Evolutionary conservation across 2,113 vertebrate genomes (phyloP).

Genomic region (Apus apus): DNA sequence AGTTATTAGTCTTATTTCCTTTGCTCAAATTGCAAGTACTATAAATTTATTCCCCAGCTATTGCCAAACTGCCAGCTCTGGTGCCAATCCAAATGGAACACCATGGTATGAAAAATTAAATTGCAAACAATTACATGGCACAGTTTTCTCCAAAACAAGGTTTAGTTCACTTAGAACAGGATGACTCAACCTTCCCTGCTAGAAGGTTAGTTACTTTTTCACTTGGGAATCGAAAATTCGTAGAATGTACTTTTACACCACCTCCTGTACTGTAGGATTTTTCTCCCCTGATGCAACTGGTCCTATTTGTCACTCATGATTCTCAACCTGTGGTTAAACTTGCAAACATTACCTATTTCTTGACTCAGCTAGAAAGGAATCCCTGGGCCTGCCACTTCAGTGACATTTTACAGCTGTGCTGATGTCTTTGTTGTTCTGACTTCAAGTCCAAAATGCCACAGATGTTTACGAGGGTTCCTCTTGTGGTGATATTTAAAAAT

Average conservation of each 20-base stretch:
- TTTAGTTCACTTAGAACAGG: not conserved
- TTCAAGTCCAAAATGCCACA: conserved; percentile 31
- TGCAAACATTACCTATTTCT: conserved; percentile 44
- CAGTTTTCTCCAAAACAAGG: conserved; percentile 14
- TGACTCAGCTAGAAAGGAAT: conserved; percentile 56
- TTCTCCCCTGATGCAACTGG: not conserved
- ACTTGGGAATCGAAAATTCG: not conserved
- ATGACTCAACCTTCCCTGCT: conserved; percentile 1
- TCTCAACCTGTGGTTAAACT: conserved; percentile 26
- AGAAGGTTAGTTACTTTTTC: not conserved
- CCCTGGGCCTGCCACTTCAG: not conserved
- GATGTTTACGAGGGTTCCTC: conserved; percentile 4
- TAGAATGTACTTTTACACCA: not conserved
- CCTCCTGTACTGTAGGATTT: not conserved
- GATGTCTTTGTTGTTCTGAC: conserved; percentile 9
- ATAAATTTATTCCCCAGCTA: not conserved
- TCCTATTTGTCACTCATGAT: conserved; percentile 5
- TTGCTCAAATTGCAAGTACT: not conserved
- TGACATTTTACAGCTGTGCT: conserved; percentile 54
- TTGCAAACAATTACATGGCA: not conserved
- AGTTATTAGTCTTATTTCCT: not conserved
- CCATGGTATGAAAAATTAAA: not conserved
- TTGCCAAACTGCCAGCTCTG: not conserved
- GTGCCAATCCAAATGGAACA: not conserved
- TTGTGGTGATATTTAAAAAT: not conserved